phyloP scores from a whole-genome alignment of 1,140 invertebrate species.

The Dendrolimus punctatus region DNA sequence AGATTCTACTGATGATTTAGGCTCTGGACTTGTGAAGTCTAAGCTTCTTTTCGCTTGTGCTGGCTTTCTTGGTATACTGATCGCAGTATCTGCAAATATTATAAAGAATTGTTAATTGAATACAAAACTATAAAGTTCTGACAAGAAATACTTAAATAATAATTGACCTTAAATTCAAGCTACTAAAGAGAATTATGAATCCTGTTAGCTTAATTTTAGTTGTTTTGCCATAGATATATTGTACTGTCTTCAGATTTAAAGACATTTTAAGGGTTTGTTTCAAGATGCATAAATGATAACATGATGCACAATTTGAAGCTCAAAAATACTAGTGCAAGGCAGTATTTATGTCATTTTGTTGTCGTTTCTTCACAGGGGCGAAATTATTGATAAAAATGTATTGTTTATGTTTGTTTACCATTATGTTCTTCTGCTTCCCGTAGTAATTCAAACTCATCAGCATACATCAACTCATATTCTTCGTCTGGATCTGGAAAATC shows the following conservation, averaged over 20 bases:
- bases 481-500: conserved; percentile 84
- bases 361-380: no score
- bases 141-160: no score
- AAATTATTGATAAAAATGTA: background rate
- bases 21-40: conserved; percentile 58
- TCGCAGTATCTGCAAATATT: conserved; percentile 28
- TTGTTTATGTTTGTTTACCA: conserved; percentile 21
- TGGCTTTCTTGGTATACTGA: conserved; percentile 29
- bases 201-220: no score
- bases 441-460: conserved; percentile 80
- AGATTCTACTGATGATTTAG: conserved; percentile 16
- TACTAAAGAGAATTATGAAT: no score
- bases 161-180: no score
- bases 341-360: no score
- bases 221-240: no score
- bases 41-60: conserved; percentile 54
- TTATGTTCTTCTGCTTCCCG: conserved; percentile 73
- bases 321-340: no score
- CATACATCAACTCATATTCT: conserved; percentile 82
- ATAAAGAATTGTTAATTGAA: background rate
- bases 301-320: no score
- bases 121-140: no score
- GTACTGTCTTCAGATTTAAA: background rate
- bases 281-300: background rate
- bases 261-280: conserved; percentile 3